These are phyloP conservation scores for Saxidomus purpurata DNA, from an alignment of 1,140 invertebrate genomes.

Conservation along the genomic window DNA sequence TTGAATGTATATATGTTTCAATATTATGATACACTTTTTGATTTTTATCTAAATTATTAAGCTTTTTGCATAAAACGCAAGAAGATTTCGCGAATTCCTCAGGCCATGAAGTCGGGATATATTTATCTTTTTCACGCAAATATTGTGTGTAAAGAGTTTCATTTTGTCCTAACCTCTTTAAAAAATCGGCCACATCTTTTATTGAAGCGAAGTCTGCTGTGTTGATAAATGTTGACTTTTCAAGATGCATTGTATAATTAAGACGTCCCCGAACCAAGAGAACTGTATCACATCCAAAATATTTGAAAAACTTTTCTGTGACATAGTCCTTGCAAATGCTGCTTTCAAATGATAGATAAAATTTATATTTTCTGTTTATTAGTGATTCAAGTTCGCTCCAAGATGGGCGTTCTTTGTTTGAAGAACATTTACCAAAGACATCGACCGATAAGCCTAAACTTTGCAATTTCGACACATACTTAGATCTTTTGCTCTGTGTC, in stretches of 20 bases:
- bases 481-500: slow-evolving; percentile 87
- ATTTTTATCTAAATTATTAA: background rate
- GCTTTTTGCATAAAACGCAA: background rate
- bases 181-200: background rate
- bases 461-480: slow-evolving; percentile 87
- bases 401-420: background rate
- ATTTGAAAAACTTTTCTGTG: slow-evolving; percentile 96
- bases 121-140: slow-evolving; percentile 16
- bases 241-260: slow-evolving; percentile 11
- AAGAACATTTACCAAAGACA: slow-evolving; percentile 89
- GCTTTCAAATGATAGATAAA: slow-evolving; percentile 89
- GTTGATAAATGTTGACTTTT: slow-evolving; percentile 13
- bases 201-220: slow-evolving; percentile 15
- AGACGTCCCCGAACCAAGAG: slow-evolving; percentile 31
- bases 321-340: slow-evolving; percentile 98
- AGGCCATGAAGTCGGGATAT: background rate
- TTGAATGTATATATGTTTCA: background rate
- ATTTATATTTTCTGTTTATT: slow-evolving; percentile 66
- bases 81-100: background rate
- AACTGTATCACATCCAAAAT: slow-evolving; percentile 13
- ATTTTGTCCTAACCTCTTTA: background rate
- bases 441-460: slow-evolving; percentile 85
- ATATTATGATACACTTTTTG: background rate
- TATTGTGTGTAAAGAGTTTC: slow-evolving; percentile 8
- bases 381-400: background rate